phyloP scores from a whole-genome alignment of 2,888 invertebrate genomes.

The Drosophila prostipennis region DNA sequence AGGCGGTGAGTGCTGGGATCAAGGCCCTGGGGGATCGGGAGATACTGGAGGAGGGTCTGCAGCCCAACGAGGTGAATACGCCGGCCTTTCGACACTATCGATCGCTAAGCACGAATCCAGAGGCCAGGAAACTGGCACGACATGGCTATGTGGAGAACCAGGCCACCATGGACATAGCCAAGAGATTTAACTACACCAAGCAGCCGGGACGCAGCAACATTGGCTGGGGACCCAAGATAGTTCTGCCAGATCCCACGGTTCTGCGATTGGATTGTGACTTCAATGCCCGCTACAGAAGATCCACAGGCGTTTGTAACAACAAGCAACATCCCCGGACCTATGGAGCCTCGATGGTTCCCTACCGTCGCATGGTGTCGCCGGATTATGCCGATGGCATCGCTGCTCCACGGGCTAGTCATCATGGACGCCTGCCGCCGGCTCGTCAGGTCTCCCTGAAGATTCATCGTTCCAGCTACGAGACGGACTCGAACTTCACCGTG shows the following conservation, averaged over 20 bases:
- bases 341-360: constrained; percentile 91
- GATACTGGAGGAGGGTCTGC: constrained; percentile 85
- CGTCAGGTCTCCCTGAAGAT: constrained; percentile 90
- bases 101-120: constrained; percentile 87
- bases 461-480: constrained; percentile 89
- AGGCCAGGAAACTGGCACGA: constrained; percentile 87
- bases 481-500: constrained; percentile 91
- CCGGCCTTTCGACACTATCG: constrained; percentile 90
- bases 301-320: constrained; percentile 92
- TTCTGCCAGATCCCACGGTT: constrained; percentile 68
- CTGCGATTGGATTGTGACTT: constrained; percentile 83
- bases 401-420: constrained; percentile 86
- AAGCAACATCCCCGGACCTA: constrained; percentile 86
- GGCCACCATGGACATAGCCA: constrained; percentile 87
- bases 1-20: constrained; percentile 86
- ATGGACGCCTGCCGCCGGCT: constrained; percentile 87
- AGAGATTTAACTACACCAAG: constrained; percentile 85
- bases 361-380: constrained; percentile 88
- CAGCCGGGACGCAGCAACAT: constrained; percentile 79
- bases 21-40: constrained; percentile 86
- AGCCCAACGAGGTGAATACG: constrained; percentile 85
- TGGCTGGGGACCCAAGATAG: constrained; percentile 82
- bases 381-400: constrained; percentile 91
- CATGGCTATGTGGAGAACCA: constrained; percentile 89
- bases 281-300: constrained; percentile 87